Base-by-base conservation (phyloP, 1,140 invertebrate genomes). In the Eueides isabella region DNA sequence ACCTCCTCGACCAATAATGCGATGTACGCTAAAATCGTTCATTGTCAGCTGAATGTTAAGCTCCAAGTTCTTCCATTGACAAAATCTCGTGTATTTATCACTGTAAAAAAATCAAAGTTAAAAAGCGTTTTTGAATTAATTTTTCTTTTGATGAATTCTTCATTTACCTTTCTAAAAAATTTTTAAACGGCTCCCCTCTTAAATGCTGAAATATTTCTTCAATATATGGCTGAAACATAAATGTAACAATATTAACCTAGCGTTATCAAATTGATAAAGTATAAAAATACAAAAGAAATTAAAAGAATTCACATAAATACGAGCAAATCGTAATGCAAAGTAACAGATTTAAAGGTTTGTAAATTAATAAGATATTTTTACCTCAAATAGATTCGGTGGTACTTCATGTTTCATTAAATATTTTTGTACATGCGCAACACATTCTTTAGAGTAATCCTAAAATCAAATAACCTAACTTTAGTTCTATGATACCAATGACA, bases 11-110 rank as follows among this genome's bases (percentile, higher is more conserved):
- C 99, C 99, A 87, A 99, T 99, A 89, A 99, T 99, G 84, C 99
- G 97, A 94, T 99, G 99, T 79, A 99, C 99, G 94, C 98, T 99
- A 94, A 99, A 99, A 95, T 99, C 99, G 94, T 99, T 99, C 99
- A 99, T 99, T 83, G 99, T 99, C 93, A 99, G 95, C 97, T 99
- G 98, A 89, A 99, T 99, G 95, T 99, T 99, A 89, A 99, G 95
- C 95, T 99, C 99, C 95, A 99, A 95, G 94, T 99, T 99, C 95
- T 99, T 99, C 99, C 99, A 99, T 94, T 99, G 99, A 94, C 99
- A 99, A 95, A 99, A 99, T 85, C 99, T 96, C 83, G 98, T 99
- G 94, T 99, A 99, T 95, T 99, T 99, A 85, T 99, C 99, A 95
- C 98, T 99, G 94, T 72, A 96, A 96, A 67, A 88, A 86, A 78